Percentiles rank a stretch among this genome's conserved stretches.
phyloP scores from a whole-genome alignment of 2,113 vertebrate genomes.

The Rhynchomys soricoides region DNA sequence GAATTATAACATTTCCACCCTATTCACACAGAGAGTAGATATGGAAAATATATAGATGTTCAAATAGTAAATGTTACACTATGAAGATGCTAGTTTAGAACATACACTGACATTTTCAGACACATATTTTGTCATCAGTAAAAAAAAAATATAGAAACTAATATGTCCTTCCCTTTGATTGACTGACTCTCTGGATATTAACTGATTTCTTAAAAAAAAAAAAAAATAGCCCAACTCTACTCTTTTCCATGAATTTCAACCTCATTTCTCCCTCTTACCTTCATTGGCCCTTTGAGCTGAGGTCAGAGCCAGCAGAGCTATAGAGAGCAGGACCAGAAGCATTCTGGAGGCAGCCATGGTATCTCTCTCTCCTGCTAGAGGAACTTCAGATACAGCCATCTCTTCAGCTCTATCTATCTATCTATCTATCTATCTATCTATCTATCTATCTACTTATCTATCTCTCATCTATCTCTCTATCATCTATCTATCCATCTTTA shows the following conservation, averaged over 20 bases:
- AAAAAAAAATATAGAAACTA: conserved; percentile 15
- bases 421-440: not conserved
- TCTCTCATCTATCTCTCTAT: not conserved
- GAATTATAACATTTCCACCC: not conserved
- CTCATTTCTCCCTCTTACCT: not conserved
- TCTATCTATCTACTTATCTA: not conserved
- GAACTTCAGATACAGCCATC: too few species aligned
- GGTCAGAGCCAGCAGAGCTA: conserved; percentile 42
- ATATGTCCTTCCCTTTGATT: not conserved
- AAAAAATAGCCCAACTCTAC: not conserved
- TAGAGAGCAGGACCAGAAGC: conserved; percentile 8
- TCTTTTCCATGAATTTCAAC: not conserved
- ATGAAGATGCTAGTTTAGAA: not conserved
- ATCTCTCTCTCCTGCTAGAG: not conserved
- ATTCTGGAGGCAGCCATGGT: conserved; percentile 54
- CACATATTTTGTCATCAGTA: not conserved
- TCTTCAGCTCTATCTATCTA: not conserved
- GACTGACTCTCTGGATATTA: not conserved
- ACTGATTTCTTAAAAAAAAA: not conserved
- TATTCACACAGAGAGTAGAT: not conserved
- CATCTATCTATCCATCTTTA: not conserved
- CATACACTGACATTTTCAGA: not conserved
- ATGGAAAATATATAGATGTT: not conserved
- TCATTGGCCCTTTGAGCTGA: not conserved
- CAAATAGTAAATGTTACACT: not conserved